Evolutionary conservation across 2,113 vertebrate species (phyloP).

Genomic region (Herpetotheres cachinnans): DNA sequence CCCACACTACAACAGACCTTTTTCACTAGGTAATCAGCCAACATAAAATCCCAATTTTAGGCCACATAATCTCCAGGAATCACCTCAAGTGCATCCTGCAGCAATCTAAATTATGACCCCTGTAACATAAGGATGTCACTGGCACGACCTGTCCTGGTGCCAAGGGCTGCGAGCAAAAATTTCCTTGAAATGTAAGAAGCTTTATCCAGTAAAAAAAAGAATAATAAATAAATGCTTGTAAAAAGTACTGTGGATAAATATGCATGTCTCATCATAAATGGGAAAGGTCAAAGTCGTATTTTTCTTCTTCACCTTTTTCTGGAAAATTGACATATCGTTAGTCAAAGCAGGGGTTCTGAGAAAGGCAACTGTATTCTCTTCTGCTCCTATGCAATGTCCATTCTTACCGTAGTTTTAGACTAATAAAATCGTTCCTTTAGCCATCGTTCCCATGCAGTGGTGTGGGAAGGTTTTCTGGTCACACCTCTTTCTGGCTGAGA

Average conservation of each 20-base stretch:
- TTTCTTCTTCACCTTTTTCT: constrained; percentile 29
- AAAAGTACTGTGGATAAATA: constrained; percentile 22
- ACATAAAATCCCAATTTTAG: background rate
- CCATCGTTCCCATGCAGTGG: background rate
- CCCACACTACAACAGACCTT: background rate
- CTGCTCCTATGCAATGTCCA: background rate
- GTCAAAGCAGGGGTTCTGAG: background rate
- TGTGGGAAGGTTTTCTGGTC: background rate
- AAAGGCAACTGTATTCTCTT: background rate
- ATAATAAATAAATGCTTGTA: background rate
- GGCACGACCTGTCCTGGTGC: background rate
- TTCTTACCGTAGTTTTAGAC: background rate
- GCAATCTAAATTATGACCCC: background rate
- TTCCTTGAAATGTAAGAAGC: background rate
- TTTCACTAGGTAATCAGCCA: background rate
- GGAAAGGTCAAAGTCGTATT: constrained; percentile 45
- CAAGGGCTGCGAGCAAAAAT: constrained; percentile 24
- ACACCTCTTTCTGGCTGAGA: background rate
- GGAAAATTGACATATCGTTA: constrained; percentile 2
- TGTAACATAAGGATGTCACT: background rate
- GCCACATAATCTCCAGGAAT: background rate
- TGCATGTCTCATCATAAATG: background rate
- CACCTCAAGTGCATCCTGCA: background rate
- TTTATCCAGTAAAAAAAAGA: background rate
- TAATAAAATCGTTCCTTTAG: background rate